phyloP scores from a whole-genome alignment of 2,888 invertebrate species.

The Drosophila mercatorum region DNA sequence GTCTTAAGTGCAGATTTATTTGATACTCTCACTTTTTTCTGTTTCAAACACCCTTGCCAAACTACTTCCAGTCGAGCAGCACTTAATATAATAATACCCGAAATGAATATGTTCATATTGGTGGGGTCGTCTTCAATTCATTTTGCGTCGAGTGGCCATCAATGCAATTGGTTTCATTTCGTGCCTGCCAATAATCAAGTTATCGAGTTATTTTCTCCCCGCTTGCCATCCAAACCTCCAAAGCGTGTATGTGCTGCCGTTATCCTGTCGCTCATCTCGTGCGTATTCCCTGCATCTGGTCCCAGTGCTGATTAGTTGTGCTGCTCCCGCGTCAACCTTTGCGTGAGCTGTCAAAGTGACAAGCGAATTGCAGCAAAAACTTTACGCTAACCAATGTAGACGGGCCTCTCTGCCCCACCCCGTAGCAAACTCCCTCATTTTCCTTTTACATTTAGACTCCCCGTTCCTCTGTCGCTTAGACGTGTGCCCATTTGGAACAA shows the following conservation, averaged over 20 bases:
- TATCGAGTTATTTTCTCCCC: slow-evolving; percentile 17
- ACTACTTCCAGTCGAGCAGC: slow-evolving; percentile 4
- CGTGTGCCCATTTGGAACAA: slow-evolving; percentile 43
- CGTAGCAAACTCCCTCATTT: background rate
- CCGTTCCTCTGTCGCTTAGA: slow-evolving; percentile 17
- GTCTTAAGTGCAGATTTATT: background rate
- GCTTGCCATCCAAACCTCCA: background rate
- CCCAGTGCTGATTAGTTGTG: slow-evolving; percentile 58
- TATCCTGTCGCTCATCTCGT: slow-evolving; percentile 28
- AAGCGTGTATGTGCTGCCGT: background rate
- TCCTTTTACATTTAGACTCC: background rate
- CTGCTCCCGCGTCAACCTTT: slow-evolving; percentile 59
- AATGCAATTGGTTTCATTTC: slow-evolving; percentile 66
- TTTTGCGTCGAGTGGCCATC: slow-evolving; percentile 40
- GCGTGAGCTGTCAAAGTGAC: slow-evolving; percentile 78
- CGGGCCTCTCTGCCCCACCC: slow-evolving; percentile 22
- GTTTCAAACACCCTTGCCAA: background rate
- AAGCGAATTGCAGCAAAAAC: slow-evolving; percentile 69
- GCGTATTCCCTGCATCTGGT: slow-evolving; percentile 27
- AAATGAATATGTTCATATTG: slow-evolving; percentile 34
- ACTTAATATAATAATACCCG: slow-evolving; percentile 35
- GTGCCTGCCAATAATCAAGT: slow-evolving; percentile 66
- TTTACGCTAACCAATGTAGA: slow-evolving; percentile 64
- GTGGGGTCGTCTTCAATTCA: slow-evolving; percentile 21
- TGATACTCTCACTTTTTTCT: background rate